A percentile compares a stretch with the other conserved stretches of the same genome.
Evolutionary conservation across 92 coral and sea anemone species (phyloP).

Genomic region (Porites evermanni): DNA sequence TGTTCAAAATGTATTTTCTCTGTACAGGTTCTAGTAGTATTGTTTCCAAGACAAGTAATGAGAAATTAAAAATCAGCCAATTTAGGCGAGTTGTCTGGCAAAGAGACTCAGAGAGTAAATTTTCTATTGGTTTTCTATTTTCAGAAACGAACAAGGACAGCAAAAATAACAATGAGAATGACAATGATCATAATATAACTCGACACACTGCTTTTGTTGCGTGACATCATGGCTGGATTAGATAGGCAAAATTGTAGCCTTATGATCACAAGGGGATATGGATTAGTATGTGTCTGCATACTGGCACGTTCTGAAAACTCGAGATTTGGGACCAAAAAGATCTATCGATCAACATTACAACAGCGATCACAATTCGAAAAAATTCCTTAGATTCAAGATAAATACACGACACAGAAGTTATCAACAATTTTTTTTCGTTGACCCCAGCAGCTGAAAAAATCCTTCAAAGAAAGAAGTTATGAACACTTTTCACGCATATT

Average conservation of each 20-base stretch:
- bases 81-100: too few species aligned
- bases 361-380: neutral
- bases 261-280: too few species aligned
- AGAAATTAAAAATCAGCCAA: neutral
- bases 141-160: too few species aligned
- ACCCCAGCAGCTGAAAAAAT: neutral
- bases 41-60: neutral
- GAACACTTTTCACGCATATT: neutral
- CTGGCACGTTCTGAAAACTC: too few species aligned
- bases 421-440: slow-evolving; percentile 15
- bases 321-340: slow-evolving; percentile 17
- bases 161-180: too few species aligned
- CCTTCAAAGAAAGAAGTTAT: neutral
- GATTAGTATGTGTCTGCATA: neutral
- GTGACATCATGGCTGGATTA: too few species aligned
- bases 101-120: too few species aligned
- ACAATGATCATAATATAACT: too few species aligned
- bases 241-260: too few species aligned
- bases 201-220: too few species aligned
- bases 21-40: neutral
- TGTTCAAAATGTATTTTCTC: neutral
- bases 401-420: slow-evolving; percentile 6
- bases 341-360: slow-evolving; percentile 2
- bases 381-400: neutral
- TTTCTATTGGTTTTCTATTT: too few species aligned